Evolutionary conservation across 2,113 vertebrate genomes (phyloP).

Genomic region (Cricetomys ansorgei): DNA sequence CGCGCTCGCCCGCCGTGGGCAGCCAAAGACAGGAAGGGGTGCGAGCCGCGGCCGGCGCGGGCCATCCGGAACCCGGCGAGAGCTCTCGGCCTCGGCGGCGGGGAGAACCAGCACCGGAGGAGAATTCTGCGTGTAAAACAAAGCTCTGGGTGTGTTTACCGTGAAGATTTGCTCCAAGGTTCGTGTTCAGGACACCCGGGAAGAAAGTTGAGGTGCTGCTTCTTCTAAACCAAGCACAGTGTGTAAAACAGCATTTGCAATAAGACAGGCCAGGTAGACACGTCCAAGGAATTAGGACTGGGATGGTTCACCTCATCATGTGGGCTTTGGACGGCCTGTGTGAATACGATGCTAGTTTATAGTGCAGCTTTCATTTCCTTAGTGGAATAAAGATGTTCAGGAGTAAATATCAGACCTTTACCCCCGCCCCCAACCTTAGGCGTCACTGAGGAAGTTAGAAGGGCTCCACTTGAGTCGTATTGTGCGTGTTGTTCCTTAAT

Average conservation of each 20-base stretch:
- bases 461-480: neutral
- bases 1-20: conserved; percentile 65
- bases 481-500: neutral
- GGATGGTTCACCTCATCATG: neutral
- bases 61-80: conserved; percentile 73
- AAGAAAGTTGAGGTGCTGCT: conserved; percentile 78
- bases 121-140: conserved; percentile 70
- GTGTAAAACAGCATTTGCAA: conserved; percentile 71
- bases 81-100: conserved; percentile 55
- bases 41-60: conserved; percentile 67
- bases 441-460: conserved; percentile 52
- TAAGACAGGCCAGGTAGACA: conserved; percentile 60
- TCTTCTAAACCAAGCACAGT: conserved; percentile 66
- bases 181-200: conserved; percentile 5
- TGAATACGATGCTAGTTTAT: conserved; percentile 21
- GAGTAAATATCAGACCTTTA: neutral
- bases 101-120: conserved; percentile 48
- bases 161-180: conserved; percentile 47
- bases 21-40: conserved; percentile 72
- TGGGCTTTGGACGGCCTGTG: neutral
- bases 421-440: neutral
- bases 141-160: conserved; percentile 77
- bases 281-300: neutral
- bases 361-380: neutral
- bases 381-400: conserved; percentile 11